A percentile compares a stretch with the other conserved stretches of the same genome.
These are phyloP conservation scores for Leptothorax acervorum DNA, from an alignment of 2,888 invertebrate genomes.

Conservation along the genomic window DNA sequence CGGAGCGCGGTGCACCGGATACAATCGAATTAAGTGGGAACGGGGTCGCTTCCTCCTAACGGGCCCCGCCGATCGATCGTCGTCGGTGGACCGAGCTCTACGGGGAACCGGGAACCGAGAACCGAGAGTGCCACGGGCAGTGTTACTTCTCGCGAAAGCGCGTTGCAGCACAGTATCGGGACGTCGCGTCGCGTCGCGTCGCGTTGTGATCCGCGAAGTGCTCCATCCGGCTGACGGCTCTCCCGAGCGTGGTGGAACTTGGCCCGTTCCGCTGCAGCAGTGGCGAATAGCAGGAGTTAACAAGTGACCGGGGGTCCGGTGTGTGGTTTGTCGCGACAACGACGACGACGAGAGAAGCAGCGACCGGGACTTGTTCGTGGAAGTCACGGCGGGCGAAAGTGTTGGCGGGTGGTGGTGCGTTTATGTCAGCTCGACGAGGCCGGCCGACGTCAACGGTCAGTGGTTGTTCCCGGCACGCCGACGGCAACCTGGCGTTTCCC, in stretches of 20 bases:
- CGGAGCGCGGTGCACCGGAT: conserved; percentile 58
- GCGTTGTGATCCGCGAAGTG: background rate
- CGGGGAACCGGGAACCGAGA: background rate
- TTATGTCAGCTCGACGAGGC: conserved; percentile 78
- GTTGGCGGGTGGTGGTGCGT: conserved; percentile 58
- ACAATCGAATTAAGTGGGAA: conserved; percentile 67
- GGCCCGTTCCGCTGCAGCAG: background rate
- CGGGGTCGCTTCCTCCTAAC: conserved; percentile 66
- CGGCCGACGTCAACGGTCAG: conserved; percentile 76
- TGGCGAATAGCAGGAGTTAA: background rate
- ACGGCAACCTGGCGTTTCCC: conserved; percentile 82
- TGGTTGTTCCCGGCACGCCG: conserved; percentile 78
- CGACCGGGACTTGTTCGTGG: background rate
- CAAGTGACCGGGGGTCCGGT: background rate
- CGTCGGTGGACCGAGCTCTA: conserved; percentile 32
- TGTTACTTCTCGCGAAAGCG: conserved; percentile 14
- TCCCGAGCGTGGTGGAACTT: background rate
- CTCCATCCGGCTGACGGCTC: background rate
- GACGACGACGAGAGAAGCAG: background rate
- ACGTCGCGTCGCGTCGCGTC: background rate
- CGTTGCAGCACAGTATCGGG: background rate
- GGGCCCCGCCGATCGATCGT: conserved; percentile 60
- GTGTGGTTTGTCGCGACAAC: background rate
- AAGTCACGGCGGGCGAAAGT: conserved; percentile 20
- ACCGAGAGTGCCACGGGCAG: background rate